These are phyloP conservation scores for Linurgus olivaceus DNA, from an alignment of 2,797 vertebrate species.

Conservation along the genomic window DNA sequence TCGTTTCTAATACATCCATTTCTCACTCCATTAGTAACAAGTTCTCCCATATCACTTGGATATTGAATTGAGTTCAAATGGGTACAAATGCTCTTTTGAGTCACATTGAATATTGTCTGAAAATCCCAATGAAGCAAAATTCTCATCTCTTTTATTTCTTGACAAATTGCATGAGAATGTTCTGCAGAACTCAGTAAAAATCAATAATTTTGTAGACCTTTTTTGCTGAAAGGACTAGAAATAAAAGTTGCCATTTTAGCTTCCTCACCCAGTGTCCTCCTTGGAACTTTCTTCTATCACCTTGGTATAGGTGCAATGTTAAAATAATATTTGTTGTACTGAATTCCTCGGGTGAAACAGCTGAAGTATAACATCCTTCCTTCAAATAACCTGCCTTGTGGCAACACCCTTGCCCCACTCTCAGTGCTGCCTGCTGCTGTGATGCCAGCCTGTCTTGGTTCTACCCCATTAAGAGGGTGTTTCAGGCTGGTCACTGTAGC, in stretches of 20 bases:
- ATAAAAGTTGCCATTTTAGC: neutral
- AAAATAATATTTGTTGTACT: neutral
- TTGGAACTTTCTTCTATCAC: neutral
- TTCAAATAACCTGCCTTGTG: neutral
- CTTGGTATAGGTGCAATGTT: neutral
- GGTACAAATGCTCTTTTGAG: neutral
- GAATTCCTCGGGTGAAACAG: neutral
- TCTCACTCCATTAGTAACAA: neutral
- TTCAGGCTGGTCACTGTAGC: neutral
- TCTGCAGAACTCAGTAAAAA: neutral
- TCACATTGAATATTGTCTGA: neutral
- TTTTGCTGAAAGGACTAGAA: neutral
- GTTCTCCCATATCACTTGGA: neutral
- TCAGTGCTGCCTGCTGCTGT: neutral
- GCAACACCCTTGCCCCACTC: fast-evolving
- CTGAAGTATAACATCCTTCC: neutral
- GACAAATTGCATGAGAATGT: neutral
- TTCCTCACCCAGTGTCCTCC: neutral
- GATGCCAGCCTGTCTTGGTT: neutral
- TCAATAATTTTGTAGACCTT: neutral
- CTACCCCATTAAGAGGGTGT: neutral
- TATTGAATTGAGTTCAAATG: constrained; percentile 5
- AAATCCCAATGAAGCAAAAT: neutral
- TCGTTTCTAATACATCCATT: neutral
- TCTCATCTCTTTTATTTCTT: neutral